Percentiles rank a stretch among this genome's conserved stretches.
Conservation (phyloP, 2,113 vertebrate genomes). For the Odobenus rosmarus region DNA sequence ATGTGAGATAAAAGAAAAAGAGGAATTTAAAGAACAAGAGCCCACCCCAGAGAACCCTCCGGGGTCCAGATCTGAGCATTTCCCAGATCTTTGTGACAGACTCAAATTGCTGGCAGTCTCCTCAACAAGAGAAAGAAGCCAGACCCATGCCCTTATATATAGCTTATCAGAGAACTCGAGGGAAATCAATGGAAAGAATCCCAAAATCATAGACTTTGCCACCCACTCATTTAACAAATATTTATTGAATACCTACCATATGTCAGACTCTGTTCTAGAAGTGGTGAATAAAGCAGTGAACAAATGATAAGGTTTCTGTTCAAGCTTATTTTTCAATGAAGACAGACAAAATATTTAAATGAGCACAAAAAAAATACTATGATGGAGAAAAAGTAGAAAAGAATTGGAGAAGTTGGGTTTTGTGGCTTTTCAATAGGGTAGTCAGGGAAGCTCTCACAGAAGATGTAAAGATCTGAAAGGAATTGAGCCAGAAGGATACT, state of each 20-base stretch:
- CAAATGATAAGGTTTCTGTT: neutral
- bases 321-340: neutral
- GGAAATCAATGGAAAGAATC: neutral
- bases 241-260: neutral
- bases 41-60: neutral
- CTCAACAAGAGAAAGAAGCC: neutral
- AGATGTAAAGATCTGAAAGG: neutral
- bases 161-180: neutral
- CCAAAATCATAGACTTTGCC: neutral
- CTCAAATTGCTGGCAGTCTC: neutral
- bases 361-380: neutral
- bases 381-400: conserved; percentile 21
- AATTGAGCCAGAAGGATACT: neutral
- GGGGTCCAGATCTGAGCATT: neutral
- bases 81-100: neutral
- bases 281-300: neutral
- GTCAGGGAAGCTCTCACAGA: neutral
- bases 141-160: neutral
- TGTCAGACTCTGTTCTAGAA: neutral
- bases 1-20: neutral
- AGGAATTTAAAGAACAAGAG: neutral
- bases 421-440: neutral
- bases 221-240: conserved; percentile 28
- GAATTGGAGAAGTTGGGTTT: neutral
- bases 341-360: neutral